Evolutionary conservation across 2,888 invertebrate genomes (phyloP).

Genomic region (Merodon equestris): DNA sequence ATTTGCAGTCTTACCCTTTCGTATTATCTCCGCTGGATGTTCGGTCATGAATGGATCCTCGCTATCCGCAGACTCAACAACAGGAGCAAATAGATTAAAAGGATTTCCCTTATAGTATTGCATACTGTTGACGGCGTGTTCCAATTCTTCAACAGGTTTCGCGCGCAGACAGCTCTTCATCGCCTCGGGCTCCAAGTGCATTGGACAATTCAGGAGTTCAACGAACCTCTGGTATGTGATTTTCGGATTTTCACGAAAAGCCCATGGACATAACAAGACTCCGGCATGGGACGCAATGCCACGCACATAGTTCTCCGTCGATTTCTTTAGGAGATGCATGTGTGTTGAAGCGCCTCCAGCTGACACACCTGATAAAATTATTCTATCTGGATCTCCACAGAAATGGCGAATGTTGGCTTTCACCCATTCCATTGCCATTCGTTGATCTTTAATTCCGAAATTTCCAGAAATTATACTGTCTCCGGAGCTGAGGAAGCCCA

Average conservation of each 20-base stretch:
- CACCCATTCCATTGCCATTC: conserved; percentile 84
- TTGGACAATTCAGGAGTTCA: conserved; percentile 82
- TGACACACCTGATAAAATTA: conserved; percentile 84
- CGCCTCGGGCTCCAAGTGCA: conserved; percentile 73
- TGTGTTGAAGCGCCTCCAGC: conserved; percentile 87
- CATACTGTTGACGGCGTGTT: conserved; percentile 78
- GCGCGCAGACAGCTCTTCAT: conserved; percentile 84
- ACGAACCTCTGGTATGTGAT: conserved; percentile 73
- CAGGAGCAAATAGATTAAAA: conserved; percentile 86
- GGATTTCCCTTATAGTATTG: conserved; percentile 82
- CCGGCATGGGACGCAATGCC: conserved; percentile 80
- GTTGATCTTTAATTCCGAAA: conserved; percentile 86
- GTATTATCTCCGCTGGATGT: conserved; percentile 83
- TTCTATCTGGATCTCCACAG: conserved; percentile 84
- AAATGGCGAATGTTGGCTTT: conserved; percentile 84
- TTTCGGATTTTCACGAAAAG: conserved; percentile 64
- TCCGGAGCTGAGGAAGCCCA: conserved; percentile 86
- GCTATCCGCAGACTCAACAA: conserved; percentile 81
- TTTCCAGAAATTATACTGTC: conserved; percentile 85
- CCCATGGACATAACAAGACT: conserved; percentile 82
- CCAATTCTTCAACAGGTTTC: conserved; percentile 82
- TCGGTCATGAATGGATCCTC: conserved; percentile 83
- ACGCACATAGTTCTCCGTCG: conserved; percentile 45
- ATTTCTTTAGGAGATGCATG: conserved; percentile 82
- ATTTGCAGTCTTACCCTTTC: conserved; percentile 81